Base-by-base conservation (phyloP, 2,113 vertebrate genomes). In the Triplophysa siluroides region DNA sequence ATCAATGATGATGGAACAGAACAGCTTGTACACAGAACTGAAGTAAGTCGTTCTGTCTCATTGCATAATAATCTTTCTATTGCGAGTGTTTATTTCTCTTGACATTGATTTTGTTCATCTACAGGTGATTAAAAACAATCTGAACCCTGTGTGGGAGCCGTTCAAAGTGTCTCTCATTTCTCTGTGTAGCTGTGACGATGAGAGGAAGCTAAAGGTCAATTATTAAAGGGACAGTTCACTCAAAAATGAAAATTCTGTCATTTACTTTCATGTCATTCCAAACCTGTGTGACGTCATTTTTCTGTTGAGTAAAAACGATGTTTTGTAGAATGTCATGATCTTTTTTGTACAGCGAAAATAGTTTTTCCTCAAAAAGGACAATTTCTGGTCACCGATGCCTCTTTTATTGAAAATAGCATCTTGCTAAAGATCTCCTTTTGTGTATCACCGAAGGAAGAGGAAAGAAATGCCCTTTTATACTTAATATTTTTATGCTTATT, bases 101-200 rank as follows among this genome's bases (percentile, higher is more conserved):
- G 67, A 63, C 4, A 47, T 1, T 75, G 6, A 64, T 71, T 56
- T 8, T 81, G 62, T 66, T 12, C 23, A 73, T 64, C 38, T n/a
- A 0, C 90, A 98, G 96, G 95, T 98, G 84, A 95, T 98, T 85
- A 98, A 97, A 91, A 96, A 98, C 91, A 96, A 98, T 89, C 93
- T 98, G 82, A 99, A 95, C 86, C 97, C 96, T 0, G 91, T 95
- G 79, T 98, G 97, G 97, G 95, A 97, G 69, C 92, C 97, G 8
- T 99, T 98, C 89, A 98, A 95, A 89, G 96, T 98, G 41, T 97
- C 96, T 2, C 93, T 98, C 80, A 96, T 92, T 84, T 97, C 94
- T 0, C 92, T 99, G 85, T 97, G 97, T 91, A 96, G 96, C 92
- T 97, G 96, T 0, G 93, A 98, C 33, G 97, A 98, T 79, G 93